Evolutionary conservation across 2,797 vertebrate genomes (phyloP).

Genomic region (Ataeniobius toweri): DNA sequence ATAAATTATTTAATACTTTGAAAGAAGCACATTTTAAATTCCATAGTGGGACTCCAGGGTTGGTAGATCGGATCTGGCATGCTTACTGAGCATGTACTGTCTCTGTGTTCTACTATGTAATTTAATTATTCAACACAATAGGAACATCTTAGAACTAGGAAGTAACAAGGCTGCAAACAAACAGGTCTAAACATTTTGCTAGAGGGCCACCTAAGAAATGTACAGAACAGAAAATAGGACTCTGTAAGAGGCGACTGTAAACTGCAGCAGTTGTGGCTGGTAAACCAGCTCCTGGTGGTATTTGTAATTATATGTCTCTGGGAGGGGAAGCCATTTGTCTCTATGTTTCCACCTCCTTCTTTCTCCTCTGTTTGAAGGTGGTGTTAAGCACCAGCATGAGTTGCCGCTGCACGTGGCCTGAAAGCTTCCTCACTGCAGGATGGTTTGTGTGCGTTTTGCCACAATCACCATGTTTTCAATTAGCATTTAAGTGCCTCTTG

Average conservation of each 20-base stretch:
- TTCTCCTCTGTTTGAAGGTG: constrained; percentile 40
- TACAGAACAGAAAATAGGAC: background rate
- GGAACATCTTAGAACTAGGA: constrained; percentile 20
- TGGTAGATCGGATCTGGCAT: constrained; percentile 27
- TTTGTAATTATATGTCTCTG: constrained; percentile 35
- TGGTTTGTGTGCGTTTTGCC: constrained; percentile 7
- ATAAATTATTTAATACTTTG: constrained; percentile 58
- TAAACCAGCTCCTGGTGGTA: constrained; percentile 24
- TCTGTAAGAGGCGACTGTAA: background rate
- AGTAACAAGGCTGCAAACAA: constrained; percentile 32
- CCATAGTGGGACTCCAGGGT: constrained; percentile 4
- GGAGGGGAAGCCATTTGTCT: constrained; percentile 16
- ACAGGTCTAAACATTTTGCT: constrained; percentile 34
- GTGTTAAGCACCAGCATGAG: constrained; percentile 54
- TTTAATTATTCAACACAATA: constrained; percentile 62
- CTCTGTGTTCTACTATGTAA: constrained; percentile 36
- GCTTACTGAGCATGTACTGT: constrained; percentile 31
- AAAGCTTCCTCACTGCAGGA: constrained; percentile 23
- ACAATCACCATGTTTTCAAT: background rate
- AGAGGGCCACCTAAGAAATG: constrained; percentile 46
- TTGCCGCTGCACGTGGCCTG: constrained; percentile 42
- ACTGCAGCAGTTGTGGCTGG: constrained; percentile 1
- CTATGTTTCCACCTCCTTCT: constrained; percentile 18
- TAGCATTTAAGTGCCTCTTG: background rate
- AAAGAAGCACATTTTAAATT: constrained; percentile 17